Evolutionary conservation across 2,888 invertebrate species (phyloP), one percentile per base, ranked within the genome.

Genomic region (Choristoneura rosaceana): DNA sequence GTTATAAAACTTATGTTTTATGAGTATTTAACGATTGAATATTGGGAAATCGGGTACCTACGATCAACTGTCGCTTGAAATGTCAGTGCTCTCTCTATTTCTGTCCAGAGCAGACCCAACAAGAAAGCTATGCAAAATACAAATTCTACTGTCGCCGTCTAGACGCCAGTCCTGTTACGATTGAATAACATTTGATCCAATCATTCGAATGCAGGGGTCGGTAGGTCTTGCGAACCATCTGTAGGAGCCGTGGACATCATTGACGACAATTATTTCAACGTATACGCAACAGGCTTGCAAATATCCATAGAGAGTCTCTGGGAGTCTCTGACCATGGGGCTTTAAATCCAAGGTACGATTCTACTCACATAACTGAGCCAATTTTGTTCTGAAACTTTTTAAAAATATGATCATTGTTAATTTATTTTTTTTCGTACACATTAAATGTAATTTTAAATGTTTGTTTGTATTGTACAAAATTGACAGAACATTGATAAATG

Each of bases 111-210:
- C 89, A 88, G 88, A 88, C 85, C 90, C 89, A 92, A 91, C 90
- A 91, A 90, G 90, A 90, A 92, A 90, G 88, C 90, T 89, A 90
- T 90, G 91, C 88, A 88, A 90, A 89, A 87, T 88, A 87, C 87
- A 91, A 93, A 91, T 93, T 91, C 89, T 89, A 80, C 83, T 81
- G 93, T 87, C 93, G 92, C 90, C 92, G 93, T 92, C 93, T 93
- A 88, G 93, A 90, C 92, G 89, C 81, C 85, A 82, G 85, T 89
- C 84, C 85, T 88, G 87, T 84, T 87, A 86, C 90, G 91, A 93
- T 92, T 91, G 89, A 90, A 92, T 92, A 92, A 91, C 82, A 91
- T 90, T 93, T 92, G 91, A 93, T 92, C 93, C 92, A 93, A 93
- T 93, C 93, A 93, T 80, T 87, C 86, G 86, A 90, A 90, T 88